Conservation (phyloP, 1,140 invertebrate genomes). For the Phymorhynchus buccinoides region DNA sequence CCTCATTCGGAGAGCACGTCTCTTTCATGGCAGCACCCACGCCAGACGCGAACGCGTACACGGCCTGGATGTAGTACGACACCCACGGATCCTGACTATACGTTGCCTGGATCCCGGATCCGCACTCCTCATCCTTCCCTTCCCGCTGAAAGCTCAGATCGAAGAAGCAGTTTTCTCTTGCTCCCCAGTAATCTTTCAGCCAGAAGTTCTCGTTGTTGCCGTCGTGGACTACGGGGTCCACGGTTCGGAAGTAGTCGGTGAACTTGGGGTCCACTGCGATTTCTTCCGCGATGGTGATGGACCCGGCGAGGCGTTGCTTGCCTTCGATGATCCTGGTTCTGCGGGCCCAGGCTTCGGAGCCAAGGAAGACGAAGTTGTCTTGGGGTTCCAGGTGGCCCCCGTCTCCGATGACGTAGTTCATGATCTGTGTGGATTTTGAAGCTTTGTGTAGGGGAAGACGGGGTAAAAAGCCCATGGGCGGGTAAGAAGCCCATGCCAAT, state of each 20-base stretch:
- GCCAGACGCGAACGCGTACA: slow-evolving; percentile 3
- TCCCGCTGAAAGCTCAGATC: slow-evolving; percentile 23
- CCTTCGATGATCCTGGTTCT: not conserved
- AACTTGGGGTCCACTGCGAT: not conserved
- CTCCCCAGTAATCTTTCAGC: slow-evolving; percentile 28
- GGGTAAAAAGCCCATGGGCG: no score
- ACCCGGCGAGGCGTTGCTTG: slow-evolving; percentile 12
- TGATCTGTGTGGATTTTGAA: not conserved
- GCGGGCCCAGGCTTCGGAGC: slow-evolving; percentile 28
- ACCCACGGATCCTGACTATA: slow-evolving; percentile 23
- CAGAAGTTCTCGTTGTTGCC: slow-evolving; percentile 3
- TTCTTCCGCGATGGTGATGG: slow-evolving; percentile 25
- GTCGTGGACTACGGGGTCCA: no score
- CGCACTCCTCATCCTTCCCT: not conserved
- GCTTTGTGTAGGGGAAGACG: no score
- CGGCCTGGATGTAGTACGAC: slow-evolving; percentile 24
- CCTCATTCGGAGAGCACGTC: not conserved
- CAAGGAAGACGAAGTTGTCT: slow-evolving; percentile 38
- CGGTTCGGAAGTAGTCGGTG: slow-evolving; percentile 1
- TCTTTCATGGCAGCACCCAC: not conserved
- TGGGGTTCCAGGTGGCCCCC: not conserved
- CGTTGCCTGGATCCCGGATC: not conserved
- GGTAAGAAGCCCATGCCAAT: no score
- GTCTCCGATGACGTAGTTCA: not conserved
- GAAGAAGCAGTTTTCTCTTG: slow-evolving; percentile 3